Base-by-base conservation (phyloP, 2,888 invertebrate genomes). In the Oligia strigilis region DNA sequence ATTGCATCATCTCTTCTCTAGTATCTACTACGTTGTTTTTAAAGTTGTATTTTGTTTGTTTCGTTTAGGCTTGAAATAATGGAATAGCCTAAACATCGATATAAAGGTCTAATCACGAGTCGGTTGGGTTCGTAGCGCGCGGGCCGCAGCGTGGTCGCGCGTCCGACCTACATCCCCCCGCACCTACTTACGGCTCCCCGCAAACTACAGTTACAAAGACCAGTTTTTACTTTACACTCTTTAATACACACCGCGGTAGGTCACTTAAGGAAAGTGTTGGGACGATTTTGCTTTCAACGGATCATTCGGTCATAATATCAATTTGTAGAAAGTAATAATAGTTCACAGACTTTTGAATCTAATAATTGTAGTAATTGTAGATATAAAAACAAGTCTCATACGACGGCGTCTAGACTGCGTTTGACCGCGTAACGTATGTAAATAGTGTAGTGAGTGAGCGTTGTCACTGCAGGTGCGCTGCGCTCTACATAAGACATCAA, bases 211-310 rank as follows among this genome's bases (percentile, higher is more conserved):
- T 96, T 96, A 96, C 90, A 83, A 90, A 94, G 91, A 96, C 96
- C 95, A 95, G 96, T 96, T 96, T 94, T 93, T 93, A 93, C 91
- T 94, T 92, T 89, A 93, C 92, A 92, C 92, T 93, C 91, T 92
- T 93, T 93, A 92, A 93, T 89, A 93, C 91, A 89, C 87, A 86
- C 89, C 90, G 88, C 93, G 92, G 94, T 94, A 92, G 95, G 95
- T 95, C 96, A 95, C 89, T 89, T 85, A 94, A 96, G 94, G 97
- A 97, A 97, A 97, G 96, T 96, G 95, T 95, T 94, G 94, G 94
- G 93, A 92, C 94, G 94, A 96, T 96, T 97, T 97, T 97, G 96
- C 96, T 97, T 97, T 96, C 96, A 92, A 93, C 94, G 90, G 92
- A 93, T 91, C 91, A 91, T 92, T 92, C 91, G 91, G 91, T 94